Evolutionary conservation across 2,888 invertebrate genomes (phyloP).

Genomic region (Aporophyla nigra): DNA sequence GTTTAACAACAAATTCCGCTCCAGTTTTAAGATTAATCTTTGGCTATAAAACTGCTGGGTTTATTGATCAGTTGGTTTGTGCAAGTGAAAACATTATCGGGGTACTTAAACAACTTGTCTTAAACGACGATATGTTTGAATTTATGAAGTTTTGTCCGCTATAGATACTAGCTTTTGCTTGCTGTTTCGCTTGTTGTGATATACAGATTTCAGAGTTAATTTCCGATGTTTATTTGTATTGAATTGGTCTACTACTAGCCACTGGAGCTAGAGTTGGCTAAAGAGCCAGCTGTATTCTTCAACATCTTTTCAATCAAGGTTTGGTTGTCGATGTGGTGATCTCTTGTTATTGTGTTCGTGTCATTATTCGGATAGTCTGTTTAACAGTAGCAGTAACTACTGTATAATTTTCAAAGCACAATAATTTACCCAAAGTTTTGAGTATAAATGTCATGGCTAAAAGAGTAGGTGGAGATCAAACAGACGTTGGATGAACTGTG

Average conservation of each 20-base stretch:
- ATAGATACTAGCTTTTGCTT: background rate
- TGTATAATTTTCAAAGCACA: background rate
- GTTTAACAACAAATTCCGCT: constrained; percentile 46
- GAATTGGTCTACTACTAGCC: too few relatives aligned
- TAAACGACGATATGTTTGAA: constrained; percentile 43
- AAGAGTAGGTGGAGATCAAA: too few relatives aligned
- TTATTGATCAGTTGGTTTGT: constrained; percentile 59
- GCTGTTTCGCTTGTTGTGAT: background rate
- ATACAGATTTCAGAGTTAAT: background rate
- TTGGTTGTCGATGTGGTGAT: background rate
- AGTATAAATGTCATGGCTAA: too few relatives aligned
- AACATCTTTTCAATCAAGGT: background rate
- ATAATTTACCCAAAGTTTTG: background rate
- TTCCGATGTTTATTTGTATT: background rate
- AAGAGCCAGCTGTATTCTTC: background rate
- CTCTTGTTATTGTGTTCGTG: background rate
- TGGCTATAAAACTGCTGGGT: constrained; percentile 59
- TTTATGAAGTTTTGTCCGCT: constrained; percentile 42
- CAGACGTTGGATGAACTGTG: too few relatives aligned
- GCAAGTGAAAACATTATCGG: constrained; percentile 59
- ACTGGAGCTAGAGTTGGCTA: too few relatives aligned
- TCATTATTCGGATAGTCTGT: background rate
- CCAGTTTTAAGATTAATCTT: constrained; percentile 61
- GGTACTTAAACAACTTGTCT: constrained; percentile 55
- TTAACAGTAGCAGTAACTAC: background rate